These are phyloP conservation scores for Cheilosia vulpina DNA, from an alignment of 2,888 invertebrate genomes.

Conservation along the genomic window DNA sequence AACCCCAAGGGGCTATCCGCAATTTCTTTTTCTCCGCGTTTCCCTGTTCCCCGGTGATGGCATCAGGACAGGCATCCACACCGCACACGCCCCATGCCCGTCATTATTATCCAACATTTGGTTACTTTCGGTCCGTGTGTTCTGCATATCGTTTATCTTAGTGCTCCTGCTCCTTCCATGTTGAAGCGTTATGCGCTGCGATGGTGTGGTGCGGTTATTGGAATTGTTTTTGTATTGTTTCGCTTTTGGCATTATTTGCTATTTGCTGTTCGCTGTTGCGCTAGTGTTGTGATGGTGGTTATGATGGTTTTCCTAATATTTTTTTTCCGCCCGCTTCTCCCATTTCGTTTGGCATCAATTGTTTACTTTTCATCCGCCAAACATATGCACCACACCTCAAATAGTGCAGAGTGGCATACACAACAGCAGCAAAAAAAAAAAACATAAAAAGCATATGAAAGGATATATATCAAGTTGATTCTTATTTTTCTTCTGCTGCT, in stretches of 20 bases:
- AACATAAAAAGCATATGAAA: conserved; percentile 40
- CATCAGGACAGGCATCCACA: neutral
- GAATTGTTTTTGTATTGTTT: conserved; percentile 74
- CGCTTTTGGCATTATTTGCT: conserved; percentile 75
- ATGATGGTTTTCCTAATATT: conserved; percentile 64
- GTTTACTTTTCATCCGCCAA: conserved; percentile 75
- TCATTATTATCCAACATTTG: conserved; percentile 46
- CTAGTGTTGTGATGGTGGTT: conserved; percentile 59
- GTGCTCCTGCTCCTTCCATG: conserved; percentile 15
- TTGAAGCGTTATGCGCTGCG: conserved; percentile 46
- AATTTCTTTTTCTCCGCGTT: conserved; percentile 65
- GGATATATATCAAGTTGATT: conserved; percentile 71
- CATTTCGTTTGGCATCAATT: conserved; percentile 73
- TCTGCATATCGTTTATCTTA: conserved; percentile 70
- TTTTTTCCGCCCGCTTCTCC: conserved; percentile 23
- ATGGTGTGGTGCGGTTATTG: conserved; percentile 63
- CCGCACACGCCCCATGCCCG: neutral
- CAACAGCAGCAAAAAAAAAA: conserved; percentile 1
- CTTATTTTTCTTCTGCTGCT: conserved; percentile 70
- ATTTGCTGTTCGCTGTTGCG: conserved; percentile 65
- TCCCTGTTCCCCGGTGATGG: conserved; percentile 23
- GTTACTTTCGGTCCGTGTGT: conserved; percentile 70
- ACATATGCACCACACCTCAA: conserved; percentile 75
- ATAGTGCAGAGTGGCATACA: conserved; percentile 8
- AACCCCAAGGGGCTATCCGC: conserved; percentile 72